Evolutionary conservation across 1,140 invertebrate genomes (phyloP).

Genomic region (Odontomachus brunneus): DNA sequence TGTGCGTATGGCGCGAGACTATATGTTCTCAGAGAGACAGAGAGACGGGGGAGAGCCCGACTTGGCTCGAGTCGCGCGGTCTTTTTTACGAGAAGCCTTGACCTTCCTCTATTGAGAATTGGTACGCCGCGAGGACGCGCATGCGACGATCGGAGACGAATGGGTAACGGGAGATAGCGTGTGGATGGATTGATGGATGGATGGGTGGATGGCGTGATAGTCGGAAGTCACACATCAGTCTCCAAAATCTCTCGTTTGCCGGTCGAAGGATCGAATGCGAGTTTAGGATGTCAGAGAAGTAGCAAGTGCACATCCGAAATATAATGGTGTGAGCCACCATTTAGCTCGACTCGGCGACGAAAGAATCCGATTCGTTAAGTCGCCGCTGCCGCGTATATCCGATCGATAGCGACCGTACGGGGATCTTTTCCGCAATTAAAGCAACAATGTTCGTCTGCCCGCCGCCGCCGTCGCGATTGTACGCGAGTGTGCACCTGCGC

Average conservation of each 20-base stretch:
- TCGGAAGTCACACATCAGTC: constrained; percentile 22
- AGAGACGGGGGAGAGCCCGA: constrained; percentile 59
- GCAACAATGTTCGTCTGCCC: constrained; percentile 30
- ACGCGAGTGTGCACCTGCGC: constrained; percentile 54
- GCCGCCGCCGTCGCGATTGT: neutral
- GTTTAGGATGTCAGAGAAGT: neutral
- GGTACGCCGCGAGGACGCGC: constrained; percentile 37
- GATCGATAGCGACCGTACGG: constrained; percentile 52
- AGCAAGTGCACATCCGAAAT: constrained; percentile 19
- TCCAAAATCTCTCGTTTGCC: constrained; percentile 22
- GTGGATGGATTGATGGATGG: constrained; percentile 3
- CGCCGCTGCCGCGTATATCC: neutral
- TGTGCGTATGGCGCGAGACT: constrained; percentile 21
- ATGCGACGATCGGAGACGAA: constrained; percentile 60
- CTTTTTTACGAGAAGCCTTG: constrained; percentile 50
- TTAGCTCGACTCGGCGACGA: neutral
- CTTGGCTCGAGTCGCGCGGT: constrained; percentile 33
- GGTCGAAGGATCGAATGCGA: neutral
- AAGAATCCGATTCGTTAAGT: constrained; percentile 14
- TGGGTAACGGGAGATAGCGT: constrained; percentile 62
- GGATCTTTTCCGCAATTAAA: constrained; percentile 47
- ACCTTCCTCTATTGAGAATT: constrained; percentile 52
- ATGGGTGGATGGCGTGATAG: constrained; percentile 10
- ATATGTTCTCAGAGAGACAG: neutral
- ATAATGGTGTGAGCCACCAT: neutral